Percentiles rank a stretch among this genome's conserved stretches.
Conservation (phyloP, 2,888 invertebrate species). For the Chrysina gloriosa region DNA sequence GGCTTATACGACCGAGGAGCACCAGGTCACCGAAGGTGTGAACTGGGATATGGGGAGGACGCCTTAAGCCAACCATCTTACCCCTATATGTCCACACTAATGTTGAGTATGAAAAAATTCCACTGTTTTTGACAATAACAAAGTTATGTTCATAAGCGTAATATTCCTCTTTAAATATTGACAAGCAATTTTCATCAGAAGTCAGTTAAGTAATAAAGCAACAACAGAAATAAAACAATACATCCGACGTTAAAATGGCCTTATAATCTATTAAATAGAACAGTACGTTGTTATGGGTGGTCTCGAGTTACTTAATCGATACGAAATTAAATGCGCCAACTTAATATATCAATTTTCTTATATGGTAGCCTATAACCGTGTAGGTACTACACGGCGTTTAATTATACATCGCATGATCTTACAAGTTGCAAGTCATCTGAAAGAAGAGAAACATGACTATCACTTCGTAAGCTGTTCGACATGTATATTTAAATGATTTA, state of each 20-base stretch:
- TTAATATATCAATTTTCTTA: constrained; percentile 56
- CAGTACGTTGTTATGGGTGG: constrained; percentile 51
- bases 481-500: constrained; percentile 40
- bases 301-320: constrained; percentile 54
- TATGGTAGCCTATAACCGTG: constrained; percentile 51
- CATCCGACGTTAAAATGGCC: background rate
- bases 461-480: constrained; percentile 41
- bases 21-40: too few relatives aligned
- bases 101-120: too few relatives aligned
- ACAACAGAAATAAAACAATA: background rate
- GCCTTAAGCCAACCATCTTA: too few relatives aligned
- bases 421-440: constrained; percentile 47
- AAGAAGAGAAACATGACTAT: constrained; percentile 42
- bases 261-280: constrained; percentile 12
- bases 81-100: too few relatives aligned
- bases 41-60: too few relatives aligned
- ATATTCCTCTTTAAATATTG: too few relatives aligned
- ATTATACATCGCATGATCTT: constrained; percentile 51
- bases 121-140: too few relatives aligned
- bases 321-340: constrained; percentile 53
- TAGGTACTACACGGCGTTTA: constrained; percentile 53
- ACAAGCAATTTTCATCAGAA: too few relatives aligned
- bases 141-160: too few relatives aligned
- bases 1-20: too few relatives aligned
- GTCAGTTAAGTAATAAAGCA: background rate